Base-by-base conservation (phyloP, 1,140 invertebrate genomes). In the Carcinoscorpius rotundicauda region DNA sequence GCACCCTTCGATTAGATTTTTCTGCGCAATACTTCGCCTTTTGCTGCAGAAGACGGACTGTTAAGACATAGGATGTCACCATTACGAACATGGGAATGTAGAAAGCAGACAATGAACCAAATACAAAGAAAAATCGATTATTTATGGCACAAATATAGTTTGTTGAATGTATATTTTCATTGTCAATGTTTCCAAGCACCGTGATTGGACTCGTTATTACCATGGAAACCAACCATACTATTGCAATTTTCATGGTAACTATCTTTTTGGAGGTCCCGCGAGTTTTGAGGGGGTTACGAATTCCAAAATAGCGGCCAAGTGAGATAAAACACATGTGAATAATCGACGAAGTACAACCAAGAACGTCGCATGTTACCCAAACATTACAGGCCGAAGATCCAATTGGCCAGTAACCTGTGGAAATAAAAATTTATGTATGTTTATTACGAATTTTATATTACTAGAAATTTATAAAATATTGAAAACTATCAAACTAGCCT, bases 261-360 rank as follows among this genome's bases (percentile, higher is more conserved):
- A n/a, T 3, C 66, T 88, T 79, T 57, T 67, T 66, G 10, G 64
- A 64, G 8, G 68, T 66, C 8, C 58, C 61, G 49, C 89, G 78
- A 8, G 87, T 89, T 71, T 86, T 87, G 68, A 97, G 77, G 1
- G 93, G 93, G 76, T 91, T 91, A 52, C 90, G 81, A 65, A 97
- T 95, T 58, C 91, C 91, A 65, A 95, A 76, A 77, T 94, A 97
- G 71, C 93, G 84, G 66, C 92, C 92, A 68, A 97, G 81, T 53
- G 89, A 92, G 75, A 97, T 97, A 78, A 92, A 93, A 75, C 92
- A 94, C 91, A 97, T 96, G 82, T 97, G 94, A 84, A 95, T 87
- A 74, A 97, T 97, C 71, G 88, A 92, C 5, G 91, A 87, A 0
- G 90, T 93, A 74, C 93, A 97, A 62, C 92, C 89, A 51, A 96